Evolutionary conservation across 2,113 vertebrate species (phyloP), one percentile per base, ranked within the genome.

Genomic region (Myotis brandtii): DNA sequence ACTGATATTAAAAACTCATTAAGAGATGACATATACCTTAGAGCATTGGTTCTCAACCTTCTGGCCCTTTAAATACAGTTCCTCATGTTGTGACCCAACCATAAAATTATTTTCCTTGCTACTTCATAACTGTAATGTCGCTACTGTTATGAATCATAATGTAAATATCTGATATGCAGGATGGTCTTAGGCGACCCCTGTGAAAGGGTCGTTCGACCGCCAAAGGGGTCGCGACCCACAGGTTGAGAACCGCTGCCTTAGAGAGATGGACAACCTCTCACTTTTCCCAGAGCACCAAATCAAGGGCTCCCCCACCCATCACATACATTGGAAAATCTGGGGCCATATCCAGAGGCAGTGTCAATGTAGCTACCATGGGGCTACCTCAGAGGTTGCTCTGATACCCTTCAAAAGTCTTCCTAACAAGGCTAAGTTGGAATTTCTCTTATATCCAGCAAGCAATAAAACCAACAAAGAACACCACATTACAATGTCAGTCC

Each of bases 351-450:
- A 96, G 54, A 86, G n/a, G 20, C 27, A 59, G 7, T 32, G 11
- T 37, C 20, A 80, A 1, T 1, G 27, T 30, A 89, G 7, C 2
- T 6, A 12, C 46, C 25, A 59, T 3, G 25, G 32, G 85, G 50
- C 77, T 62, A 76, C 13, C 43, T 84, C 30, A 62, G 62, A 82
- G 21, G 1, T 7, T 46, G 18, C 23, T 82, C 48, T 73, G 73
- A 46, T 9, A n/a, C n/a, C 70, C 48, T 79, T 93, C 48, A 84
- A 93, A 97, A 89, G 11, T 67, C 73, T 56, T 86, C 27, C 32
- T 56, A n/a, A 66, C 10, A 75, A 81, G 16, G 20, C 56, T 75
- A 6, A 81, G n/a, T 25, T 62, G 20, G 48, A 94, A 64, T 37
- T 81, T 2, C 21, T 43, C 3, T 72, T 54, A 52, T 8, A 50